Base-by-base conservation (phyloP, 2,888 invertebrate genomes). In the Acleris cristana region DNA sequence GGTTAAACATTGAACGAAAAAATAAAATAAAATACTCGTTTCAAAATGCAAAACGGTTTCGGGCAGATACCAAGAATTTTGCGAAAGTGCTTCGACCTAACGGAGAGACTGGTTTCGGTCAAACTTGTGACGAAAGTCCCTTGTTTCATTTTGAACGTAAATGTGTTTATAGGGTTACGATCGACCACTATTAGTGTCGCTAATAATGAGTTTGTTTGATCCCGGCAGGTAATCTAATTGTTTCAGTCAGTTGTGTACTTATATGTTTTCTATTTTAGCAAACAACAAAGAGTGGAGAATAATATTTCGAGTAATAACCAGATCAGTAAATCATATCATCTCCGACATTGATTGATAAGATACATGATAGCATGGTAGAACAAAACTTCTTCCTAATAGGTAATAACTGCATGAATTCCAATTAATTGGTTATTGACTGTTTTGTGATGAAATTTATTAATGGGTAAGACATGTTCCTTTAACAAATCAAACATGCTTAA, bases 161-260 rank as follows among this genome's bases (percentile, higher is more conserved):
- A 51, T 60, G 61, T 57, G 57, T 55, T 55, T 61, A 69, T 64
- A 71, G 59, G 51, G 59, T 51, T 60, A 34, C 21, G 40, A 34
- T 5, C 51, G 16, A 19, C 16, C 30, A 21, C 59, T 30, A 60
- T 60, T 60, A 51, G 59, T 51, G 34, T 10, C 14, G 59, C 51
- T 51, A 51, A 34, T 51, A 34, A 40, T 34, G 4, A 14, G 3
- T 21, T 3, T 34, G 59, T 51, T 59, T 51, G 59, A 59, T 49
- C 21, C 51, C 18, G 26, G 21, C 14, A 16, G 19, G 16, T 55
- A 21, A 18, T 18, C 16, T 30, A 26, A 54, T 54, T 54, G 30
- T 30, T n/a, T n/a, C 6, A 53, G 26, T 26, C 8, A 16, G 30
- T 53, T 16, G n/a, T 45, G 45, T 14, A 14, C 45, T 16, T 10